Conservation (phyloP, 2,888 invertebrate species). For the Azorinus chamasolen region DNA sequence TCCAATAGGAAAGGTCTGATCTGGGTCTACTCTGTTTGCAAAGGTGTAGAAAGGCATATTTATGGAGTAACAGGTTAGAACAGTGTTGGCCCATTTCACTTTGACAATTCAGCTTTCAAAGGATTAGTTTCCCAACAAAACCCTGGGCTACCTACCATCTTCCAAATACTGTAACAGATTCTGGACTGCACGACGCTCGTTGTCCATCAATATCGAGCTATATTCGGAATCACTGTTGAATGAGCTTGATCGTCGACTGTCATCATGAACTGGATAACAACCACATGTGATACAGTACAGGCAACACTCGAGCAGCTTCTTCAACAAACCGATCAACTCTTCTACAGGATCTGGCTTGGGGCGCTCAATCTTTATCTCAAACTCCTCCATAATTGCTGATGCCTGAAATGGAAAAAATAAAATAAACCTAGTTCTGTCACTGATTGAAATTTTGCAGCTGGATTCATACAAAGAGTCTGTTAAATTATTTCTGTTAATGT, state of each 20-base stretch:
- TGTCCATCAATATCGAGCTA: conserved; percentile 76
- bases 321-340: conserved; percentile 71
- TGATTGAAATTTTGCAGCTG: too few species aligned
- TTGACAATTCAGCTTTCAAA: too few species aligned
- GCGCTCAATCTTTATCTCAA: conserved; percentile 72
- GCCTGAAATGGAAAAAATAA: conserved; percentile 54
- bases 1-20: too few species aligned
- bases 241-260: conserved; percentile 36
- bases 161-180: conserved; percentile 79
- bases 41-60: too few species aligned
- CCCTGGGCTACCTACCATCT: conserved; percentile 63
- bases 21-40: too few species aligned
- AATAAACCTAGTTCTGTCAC: too few species aligned
- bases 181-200: conserved; percentile 75
- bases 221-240: conserved; percentile 69
- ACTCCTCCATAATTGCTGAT: conserved; percentile 65
- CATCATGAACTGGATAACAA: conserved; percentile 67
- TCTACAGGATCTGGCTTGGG: conserved; percentile 72
- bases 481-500: too few species aligned
- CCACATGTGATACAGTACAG: conserved; percentile 79
- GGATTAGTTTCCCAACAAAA: conserved; percentile 6
- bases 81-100: too few species aligned
- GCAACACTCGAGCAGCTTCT: conserved; percentile 73
- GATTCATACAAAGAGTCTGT: too few species aligned
- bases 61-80: too few species aligned